phyloP scores from a whole-genome alignment of 2,888 invertebrate genomes.

The Plusia festucae region DNA sequence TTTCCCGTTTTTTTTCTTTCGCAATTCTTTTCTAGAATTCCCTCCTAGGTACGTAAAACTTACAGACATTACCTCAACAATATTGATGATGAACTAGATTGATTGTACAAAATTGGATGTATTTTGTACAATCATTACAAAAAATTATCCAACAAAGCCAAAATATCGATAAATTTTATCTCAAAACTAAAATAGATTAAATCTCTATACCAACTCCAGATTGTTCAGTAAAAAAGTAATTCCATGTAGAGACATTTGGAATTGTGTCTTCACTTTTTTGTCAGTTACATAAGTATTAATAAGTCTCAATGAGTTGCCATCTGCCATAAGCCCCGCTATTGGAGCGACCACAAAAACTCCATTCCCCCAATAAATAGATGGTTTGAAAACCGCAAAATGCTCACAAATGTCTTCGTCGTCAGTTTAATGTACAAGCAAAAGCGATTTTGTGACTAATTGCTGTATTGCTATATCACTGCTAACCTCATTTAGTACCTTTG shows the following conservation, averaged over 20 bases:
- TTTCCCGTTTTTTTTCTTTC: no score
- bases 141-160: not conserved
- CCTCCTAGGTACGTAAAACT: no score
- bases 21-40: no score
- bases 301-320: slow-evolving; percentile 50
- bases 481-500: not conserved
- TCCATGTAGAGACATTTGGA: slow-evolving; percentile 38
- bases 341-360: slow-evolving; percentile 58
- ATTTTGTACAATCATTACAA: no score
- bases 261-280: slow-evolving; percentile 53
- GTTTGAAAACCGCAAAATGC: slow-evolving; percentile 59
- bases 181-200: slow-evolving; percentile 1
- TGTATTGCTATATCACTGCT: not conserved
- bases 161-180: not conserved
- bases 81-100: no score
- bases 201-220: not conserved
- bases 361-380: slow-evolving; percentile 61
- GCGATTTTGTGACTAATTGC: slow-evolving; percentile 12
- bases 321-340: slow-evolving; percentile 57
- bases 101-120: no score
- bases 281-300: slow-evolving; percentile 52
- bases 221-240: slow-evolving; percentile 46
- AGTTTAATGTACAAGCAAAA: slow-evolving; percentile 32
- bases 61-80: no score
- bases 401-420: slow-evolving; percentile 49